Conservation (phyloP, 2,888 invertebrate species). For the Saturnia pavonia region DNA sequence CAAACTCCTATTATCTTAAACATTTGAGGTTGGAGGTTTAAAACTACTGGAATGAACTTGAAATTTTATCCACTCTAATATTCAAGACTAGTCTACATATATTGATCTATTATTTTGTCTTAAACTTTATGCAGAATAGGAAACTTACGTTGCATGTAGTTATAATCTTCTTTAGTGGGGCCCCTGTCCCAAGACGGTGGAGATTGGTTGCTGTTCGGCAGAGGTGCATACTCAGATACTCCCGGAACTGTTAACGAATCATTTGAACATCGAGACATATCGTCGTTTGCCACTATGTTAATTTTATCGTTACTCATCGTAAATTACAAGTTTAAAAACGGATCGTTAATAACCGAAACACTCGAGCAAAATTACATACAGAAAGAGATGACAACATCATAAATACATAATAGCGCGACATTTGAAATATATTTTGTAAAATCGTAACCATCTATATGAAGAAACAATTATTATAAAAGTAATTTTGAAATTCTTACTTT, state of each 20-base stretch:
- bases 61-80: background rate
- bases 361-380: conserved; percentile 44
- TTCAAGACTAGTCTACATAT: background rate
- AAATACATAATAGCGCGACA: conserved; percentile 66
- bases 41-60: background rate
- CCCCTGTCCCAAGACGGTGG: conserved; percentile 86
- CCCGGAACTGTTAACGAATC: conserved; percentile 89
- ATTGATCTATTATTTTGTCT: background rate
- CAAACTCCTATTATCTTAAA: no score
- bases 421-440: conserved; percentile 55
- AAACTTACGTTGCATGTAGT: conserved; percentile 89
- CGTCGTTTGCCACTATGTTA: conserved; percentile 50
- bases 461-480: background rate
- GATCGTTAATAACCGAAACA: conserved; percentile 69
- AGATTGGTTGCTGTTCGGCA: conserved; percentile 80
- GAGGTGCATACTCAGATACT: conserved; percentile 90
- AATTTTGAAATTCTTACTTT: conserved; percentile 84
- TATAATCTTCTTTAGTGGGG: conserved; percentile 87
- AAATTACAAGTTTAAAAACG: conserved; percentile 60
- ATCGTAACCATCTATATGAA: background rate
- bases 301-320: conserved; percentile 59
- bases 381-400: conserved; percentile 66
- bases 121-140: background rate
- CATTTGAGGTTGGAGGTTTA: background rate
- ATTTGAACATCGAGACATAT: conserved; percentile 56